Conservation (phyloP, 2,888 invertebrate species). For the Drosophila lutescens region DNA sequence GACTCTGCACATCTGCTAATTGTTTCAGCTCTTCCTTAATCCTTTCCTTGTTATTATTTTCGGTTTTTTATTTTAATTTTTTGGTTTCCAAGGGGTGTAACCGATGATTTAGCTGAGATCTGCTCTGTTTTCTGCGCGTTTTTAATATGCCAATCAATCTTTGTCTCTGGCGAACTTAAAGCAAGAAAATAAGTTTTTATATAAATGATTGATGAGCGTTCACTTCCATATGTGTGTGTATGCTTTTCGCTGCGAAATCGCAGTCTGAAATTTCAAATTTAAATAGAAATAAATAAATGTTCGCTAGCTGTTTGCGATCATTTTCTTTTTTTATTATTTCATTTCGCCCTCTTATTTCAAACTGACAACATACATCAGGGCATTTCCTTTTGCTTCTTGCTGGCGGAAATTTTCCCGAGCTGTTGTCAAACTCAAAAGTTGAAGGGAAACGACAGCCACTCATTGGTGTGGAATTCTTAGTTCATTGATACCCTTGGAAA, state of each 20-base stretch:
- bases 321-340: neutral
- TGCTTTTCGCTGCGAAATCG: constrained; percentile 4
- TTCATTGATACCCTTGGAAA: neutral
- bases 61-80: neutral
- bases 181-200: constrained; percentile 66
- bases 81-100: constrained; percentile 31
- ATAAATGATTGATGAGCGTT: constrained; percentile 68
- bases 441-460: constrained; percentile 9
- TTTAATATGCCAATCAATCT: constrained; percentile 71
- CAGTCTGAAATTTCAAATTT: constrained; percentile 35
- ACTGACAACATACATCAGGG: constrained; percentile 13
- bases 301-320: constrained; percentile 9
- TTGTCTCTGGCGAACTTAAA: constrained; percentile 69
- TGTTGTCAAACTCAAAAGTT: constrained; percentile 26
- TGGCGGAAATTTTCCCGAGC: constrained; percentile 35
- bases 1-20: constrained; percentile 66
- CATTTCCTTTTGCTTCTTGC: constrained; percentile 13
- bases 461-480: constrained; percentile 1
- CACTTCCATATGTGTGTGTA: constrained; percentile 40
- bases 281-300: constrained; percentile 36
- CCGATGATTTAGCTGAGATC: constrained; percentile 43
- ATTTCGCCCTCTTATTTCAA: neutral
- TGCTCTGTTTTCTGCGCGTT: constrained; percentile 32
- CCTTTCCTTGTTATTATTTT: constrained; percentile 22
- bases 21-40: constrained; percentile 52